Evolutionary conservation across 1,140 invertebrate species (phyloP).

Genomic region (Oncopodura yosiiana): DNA sequence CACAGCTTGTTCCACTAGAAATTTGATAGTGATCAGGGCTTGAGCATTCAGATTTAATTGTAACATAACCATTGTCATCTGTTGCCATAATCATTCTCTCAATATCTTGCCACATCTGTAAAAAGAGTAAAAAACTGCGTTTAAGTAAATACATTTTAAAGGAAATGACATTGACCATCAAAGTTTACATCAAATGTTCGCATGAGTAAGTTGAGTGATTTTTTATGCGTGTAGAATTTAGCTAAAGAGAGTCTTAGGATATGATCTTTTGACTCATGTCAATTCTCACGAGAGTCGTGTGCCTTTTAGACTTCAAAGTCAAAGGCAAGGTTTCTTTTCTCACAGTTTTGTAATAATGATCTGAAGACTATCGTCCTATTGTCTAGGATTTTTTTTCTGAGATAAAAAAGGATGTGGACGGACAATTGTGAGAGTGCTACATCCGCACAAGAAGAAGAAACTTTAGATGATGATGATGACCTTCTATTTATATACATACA

Average conservation of each 20-base stretch:
- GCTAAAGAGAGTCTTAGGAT: too few relatives aligned
- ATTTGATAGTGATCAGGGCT: not conserved
- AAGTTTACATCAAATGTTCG: not conserved
- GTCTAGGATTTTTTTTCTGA: too few relatives aligned
- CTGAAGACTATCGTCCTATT: too few relatives aligned
- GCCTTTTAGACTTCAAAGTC: slow-evolving; percentile 11
- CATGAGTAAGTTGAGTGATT: slow-evolving; percentile 2
- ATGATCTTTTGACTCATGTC: slow-evolving; percentile 4
- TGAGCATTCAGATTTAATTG: slow-evolving; percentile 22
- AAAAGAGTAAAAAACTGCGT: slow-evolving; percentile 24
- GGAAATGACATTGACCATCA: not conserved
- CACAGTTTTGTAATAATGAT: too few relatives aligned
- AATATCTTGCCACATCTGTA: slow-evolving; percentile 48
- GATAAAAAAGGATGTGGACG: too few relatives aligned
- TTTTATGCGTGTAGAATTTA: too few relatives aligned
- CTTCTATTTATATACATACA: too few relatives aligned
- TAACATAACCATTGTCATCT: slow-evolving; percentile 14
- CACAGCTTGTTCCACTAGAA: too few relatives aligned
- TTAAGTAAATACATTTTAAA: not conserved
- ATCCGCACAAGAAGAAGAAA: too few relatives aligned
- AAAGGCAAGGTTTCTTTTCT: slow-evolving; percentile 18
- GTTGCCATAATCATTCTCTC: slow-evolving; percentile 42
- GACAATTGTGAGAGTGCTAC: too few relatives aligned
- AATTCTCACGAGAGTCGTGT: not conserved
- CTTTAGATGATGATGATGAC: too few relatives aligned